Base-by-base conservation (phyloP, 2,113 vertebrate species). In the Tupaia tana region DNA sequence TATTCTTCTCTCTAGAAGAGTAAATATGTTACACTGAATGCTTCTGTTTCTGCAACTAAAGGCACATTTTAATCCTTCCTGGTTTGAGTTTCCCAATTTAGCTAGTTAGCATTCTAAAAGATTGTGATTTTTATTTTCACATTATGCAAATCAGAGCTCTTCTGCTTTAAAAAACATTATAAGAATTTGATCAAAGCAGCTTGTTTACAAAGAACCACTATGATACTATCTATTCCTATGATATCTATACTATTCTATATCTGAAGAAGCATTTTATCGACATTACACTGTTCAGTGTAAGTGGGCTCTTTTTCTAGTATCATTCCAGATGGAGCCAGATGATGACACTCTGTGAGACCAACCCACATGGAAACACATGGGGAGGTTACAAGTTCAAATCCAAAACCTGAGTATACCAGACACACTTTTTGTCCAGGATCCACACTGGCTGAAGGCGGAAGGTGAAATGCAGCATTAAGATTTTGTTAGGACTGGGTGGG, bases 101-200 rank as follows among this genome's bases (percentile, higher is more conserved):
- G 56, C 9, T 74, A n/a, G 18, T 80, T 92, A 66, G 7, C 58
- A 2, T 78, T 89, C 61, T 78, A 24, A 25, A 82, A 90, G 27
- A 58, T 6, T 70, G 52, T 91, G 63, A 70, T 89, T 93, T 93
- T 95, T 96, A 83, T 79, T 94, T 93, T 82, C 52, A 86, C 14
- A 43, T 87, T 86, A 97, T 97, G 92, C 89, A 98, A 97, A 97
- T 96, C 87, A 96, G 97, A 98, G 96, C 95, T 94, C 91, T 98
- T 97, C 97, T 91, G 88, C 7, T 97, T 96, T 94, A 95, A 97
- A 98, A 93, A 95, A 97, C 95, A 97, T 96, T 93, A 86, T 15
- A 86, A 84, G 0, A 86, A 91, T 91, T 91, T 80, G 70, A 98
- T 96, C 19, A 84, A 97, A 97, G 92, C 81, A 95, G 20, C 96